Conservation (phyloP, 2,888 invertebrate species). For the Monoplex corrugatus region DNA sequence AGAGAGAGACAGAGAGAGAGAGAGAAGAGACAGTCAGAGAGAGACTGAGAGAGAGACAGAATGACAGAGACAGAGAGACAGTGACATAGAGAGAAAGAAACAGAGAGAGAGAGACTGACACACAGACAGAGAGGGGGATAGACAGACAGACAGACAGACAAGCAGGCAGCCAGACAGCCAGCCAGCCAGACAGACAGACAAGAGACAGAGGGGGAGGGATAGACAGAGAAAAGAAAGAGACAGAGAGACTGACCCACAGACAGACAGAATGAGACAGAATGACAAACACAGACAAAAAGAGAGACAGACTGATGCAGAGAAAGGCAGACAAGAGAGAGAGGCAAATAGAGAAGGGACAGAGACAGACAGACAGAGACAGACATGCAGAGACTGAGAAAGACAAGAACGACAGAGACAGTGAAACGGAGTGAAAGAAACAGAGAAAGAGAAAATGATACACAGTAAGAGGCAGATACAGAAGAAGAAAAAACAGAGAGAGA, state of each 20-base stretch:
- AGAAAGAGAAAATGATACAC: too few species aligned
- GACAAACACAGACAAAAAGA: not conserved
- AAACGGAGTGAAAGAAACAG: too few species aligned
- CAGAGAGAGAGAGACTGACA: slow-evolving; percentile 24
- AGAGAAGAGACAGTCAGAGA: not conserved
- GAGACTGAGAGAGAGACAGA: too few species aligned
- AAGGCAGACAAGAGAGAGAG: not conserved
- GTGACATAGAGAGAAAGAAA: too few species aligned
- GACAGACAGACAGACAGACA: too few species aligned
- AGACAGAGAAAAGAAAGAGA: not conserved
- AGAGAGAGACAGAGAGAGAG: not conserved
- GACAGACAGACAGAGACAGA: not conserved
- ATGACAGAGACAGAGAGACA: too few species aligned
- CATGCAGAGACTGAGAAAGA: not conserved
- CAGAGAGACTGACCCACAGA: not conserved
- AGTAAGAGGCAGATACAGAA: not conserved
- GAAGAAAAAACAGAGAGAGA: too few species aligned
- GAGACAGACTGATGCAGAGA: slow-evolving; percentile 2
- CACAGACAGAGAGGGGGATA: too few species aligned
- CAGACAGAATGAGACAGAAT: not conserved
- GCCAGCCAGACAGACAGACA: not conserved
- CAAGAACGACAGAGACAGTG: not conserved
- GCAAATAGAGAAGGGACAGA: not conserved
- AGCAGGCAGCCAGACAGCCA: not conserved
- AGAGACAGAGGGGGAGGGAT: not conserved